Percentiles rank a stretch among this genome's conserved stretches.
phyloP scores from a whole-genome alignment of 2,888 invertebrate genomes.

The Drosophila gaucha region DNA sequence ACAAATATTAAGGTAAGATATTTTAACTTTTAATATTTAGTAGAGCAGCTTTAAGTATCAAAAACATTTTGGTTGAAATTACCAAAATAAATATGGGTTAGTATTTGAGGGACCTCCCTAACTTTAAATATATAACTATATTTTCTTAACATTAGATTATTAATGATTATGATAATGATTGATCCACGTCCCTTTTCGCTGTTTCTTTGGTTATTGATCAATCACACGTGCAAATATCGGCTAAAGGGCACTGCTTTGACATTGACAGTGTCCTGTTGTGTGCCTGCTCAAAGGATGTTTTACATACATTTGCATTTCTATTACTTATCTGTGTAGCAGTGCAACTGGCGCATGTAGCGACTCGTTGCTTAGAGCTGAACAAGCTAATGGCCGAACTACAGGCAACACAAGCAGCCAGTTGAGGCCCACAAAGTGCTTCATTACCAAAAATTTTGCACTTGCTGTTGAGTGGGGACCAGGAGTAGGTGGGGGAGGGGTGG shows the following conservation, averaged over 20 bases:
- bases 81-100: no score
- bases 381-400: background rate
- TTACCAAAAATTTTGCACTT: slow-evolving; percentile 14
- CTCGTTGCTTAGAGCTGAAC: slow-evolving; percentile 10
- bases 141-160: no score
- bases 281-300: slow-evolving; percentile 5
- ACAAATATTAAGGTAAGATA: no score
- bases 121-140: no score
- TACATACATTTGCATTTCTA: slow-evolving; percentile 32
- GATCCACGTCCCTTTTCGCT: no score
- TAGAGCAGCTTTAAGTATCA: no score
- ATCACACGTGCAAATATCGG: no score
- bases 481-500: background rate
- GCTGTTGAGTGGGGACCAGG: background rate
- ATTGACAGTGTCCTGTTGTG: background rate
- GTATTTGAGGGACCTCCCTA: no score
- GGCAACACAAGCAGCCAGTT: background rate
- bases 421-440: slow-evolving; percentile 8
- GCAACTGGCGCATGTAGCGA: slow-evolving; percentile 7
- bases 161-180: no score
- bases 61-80: no score
- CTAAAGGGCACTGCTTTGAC: background rate
- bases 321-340: slow-evolving; percentile 17
- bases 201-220: no score
- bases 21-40: no score